Evolutionary conservation across 2,113 vertebrate species (phyloP).

Genomic region (Guaruba guarouba): DNA sequence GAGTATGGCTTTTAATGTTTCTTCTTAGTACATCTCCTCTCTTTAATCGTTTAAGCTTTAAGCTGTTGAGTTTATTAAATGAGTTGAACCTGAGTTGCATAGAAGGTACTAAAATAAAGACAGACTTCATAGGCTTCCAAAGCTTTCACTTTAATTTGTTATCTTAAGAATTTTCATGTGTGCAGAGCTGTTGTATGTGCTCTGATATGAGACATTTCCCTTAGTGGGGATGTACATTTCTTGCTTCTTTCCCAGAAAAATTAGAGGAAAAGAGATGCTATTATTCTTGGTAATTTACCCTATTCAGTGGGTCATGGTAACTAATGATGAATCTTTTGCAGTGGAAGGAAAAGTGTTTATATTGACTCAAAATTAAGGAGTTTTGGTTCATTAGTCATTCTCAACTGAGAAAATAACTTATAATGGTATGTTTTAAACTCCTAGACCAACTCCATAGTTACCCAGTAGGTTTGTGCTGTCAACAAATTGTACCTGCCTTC

Average conservation of each 20-base stretch:
- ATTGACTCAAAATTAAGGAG: not conserved
- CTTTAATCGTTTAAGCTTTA: conserved; percentile 54
- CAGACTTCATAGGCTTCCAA: not conserved
- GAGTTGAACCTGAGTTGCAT: conserved; percentile 39
- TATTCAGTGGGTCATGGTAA: not conserved
- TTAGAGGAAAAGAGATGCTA: not conserved
- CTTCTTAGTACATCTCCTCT: conserved; percentile 4
- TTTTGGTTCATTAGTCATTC: not conserved
- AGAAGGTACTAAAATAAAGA: not conserved
- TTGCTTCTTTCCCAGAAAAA: not conserved
- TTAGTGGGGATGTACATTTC: not conserved
- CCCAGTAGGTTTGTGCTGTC: not conserved
- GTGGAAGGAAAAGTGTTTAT: not conserved
- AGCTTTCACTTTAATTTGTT: not conserved
- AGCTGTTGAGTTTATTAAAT: conserved; percentile 56
- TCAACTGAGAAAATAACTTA: not conserved
- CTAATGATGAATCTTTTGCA: not conserved
- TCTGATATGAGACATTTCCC: not conserved
- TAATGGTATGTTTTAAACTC: not conserved
- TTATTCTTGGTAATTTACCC: not conserved
- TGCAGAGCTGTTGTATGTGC: not conserved
- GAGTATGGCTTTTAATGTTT: conserved; percentile 52
- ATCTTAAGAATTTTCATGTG: not conserved
- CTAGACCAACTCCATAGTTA: not conserved
- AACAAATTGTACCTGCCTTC: fast-evolving